Conservation (phyloP, 2,888 invertebrate species). For the Drosophila mayaguana region DNA sequence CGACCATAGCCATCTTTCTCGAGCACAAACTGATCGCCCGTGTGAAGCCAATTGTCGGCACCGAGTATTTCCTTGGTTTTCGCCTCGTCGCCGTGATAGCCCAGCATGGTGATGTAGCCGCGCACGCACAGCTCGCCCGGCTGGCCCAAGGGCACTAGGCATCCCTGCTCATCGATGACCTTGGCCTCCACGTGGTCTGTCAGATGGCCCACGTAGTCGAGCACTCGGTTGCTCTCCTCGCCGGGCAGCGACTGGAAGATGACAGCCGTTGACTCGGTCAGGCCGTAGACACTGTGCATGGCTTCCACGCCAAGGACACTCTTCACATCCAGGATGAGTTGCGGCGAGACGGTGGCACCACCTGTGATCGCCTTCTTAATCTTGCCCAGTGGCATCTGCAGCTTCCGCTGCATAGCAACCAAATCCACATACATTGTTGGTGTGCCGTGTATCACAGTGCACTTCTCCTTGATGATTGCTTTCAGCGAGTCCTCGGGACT, state of each 20-base stretch:
- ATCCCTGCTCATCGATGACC: conserved; percentile 87
- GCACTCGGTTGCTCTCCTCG: conserved; percentile 85
- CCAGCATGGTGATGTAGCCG: conserved; percentile 90
- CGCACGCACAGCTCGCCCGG: conserved; percentile 91
- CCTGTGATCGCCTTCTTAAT: conserved; percentile 88
- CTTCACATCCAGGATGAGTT: conserved; percentile 86
- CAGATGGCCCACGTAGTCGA: conserved; percentile 87
- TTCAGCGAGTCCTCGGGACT: conserved; percentile 88
- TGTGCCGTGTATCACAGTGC: conserved; percentile 90
- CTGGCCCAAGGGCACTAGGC: conserved; percentile 88
- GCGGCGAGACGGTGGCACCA: conserved; percentile 90
- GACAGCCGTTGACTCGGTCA: conserved; percentile 87
- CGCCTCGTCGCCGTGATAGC: conserved; percentile 90
- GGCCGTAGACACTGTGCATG: conserved; percentile 87
- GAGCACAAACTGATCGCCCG: conserved; percentile 88
- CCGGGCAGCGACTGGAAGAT: conserved; percentile 86
- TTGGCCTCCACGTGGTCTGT: conserved; percentile 87
- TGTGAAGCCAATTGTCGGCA: conserved; percentile 90
- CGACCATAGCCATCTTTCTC: conserved; percentile 88
- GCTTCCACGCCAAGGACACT: conserved; percentile 85
- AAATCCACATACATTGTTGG: conserved; percentile 95
- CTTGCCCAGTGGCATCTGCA: conserved; percentile 85
- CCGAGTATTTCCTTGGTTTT: conserved; percentile 89
- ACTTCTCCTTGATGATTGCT: conserved; percentile 89
- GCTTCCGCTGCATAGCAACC: conserved; percentile 86